Conservation (phyloP, 2,888 invertebrate species). For the Leptura quadrifasciata region DNA sequence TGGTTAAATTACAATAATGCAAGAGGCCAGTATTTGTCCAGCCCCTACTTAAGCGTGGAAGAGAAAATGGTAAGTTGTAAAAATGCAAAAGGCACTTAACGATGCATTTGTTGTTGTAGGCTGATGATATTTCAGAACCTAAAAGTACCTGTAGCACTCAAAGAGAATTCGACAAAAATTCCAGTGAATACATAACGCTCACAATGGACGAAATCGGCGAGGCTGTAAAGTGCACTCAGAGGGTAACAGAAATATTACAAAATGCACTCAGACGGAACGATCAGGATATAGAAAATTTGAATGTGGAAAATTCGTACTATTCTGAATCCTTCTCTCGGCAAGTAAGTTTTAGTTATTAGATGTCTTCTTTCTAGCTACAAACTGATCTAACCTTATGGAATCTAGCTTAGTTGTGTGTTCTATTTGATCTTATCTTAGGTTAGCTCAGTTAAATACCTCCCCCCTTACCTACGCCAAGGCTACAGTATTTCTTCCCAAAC, state of each 20-base stretch:
- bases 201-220: slow-evolving; percentile 70
- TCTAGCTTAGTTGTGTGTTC: too few relatives aligned
- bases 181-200: slow-evolving; percentile 63
- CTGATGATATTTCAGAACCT: slow-evolving; percentile 69
- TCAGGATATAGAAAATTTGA: slow-evolving; percentile 65
- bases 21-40: slow-evolving; percentile 68
- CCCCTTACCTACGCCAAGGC: too few relatives aligned
- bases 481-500: too few relatives aligned
- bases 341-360: slow-evolving; percentile 57
- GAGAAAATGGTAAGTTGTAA: slow-evolving; percentile 55
- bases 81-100: not conserved
- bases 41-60: slow-evolving; percentile 64
- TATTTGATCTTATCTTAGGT: too few relatives aligned
- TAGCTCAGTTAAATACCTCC: too few relatives aligned
- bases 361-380: too few relatives aligned
- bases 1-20: slow-evolving; percentile 73
- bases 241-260: slow-evolving; percentile 71
- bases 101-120: too few relatives aligned
- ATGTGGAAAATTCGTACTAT: slow-evolving; percentile 67
- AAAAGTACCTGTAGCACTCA: slow-evolving; percentile 71
- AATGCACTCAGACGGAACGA: slow-evolving; percentile 69
- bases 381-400: too few relatives aligned
- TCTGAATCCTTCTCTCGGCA: slow-evolving; percentile 65
- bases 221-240: slow-evolving; percentile 69
- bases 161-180: slow-evolving; percentile 67